Percentiles rank a stretch among this genome's conserved stretches.
These are phyloP conservation scores for Hemibagrus wyckioides DNA, from an alignment of 2,113 vertebrate genomes.

Conservation along the genomic window DNA sequence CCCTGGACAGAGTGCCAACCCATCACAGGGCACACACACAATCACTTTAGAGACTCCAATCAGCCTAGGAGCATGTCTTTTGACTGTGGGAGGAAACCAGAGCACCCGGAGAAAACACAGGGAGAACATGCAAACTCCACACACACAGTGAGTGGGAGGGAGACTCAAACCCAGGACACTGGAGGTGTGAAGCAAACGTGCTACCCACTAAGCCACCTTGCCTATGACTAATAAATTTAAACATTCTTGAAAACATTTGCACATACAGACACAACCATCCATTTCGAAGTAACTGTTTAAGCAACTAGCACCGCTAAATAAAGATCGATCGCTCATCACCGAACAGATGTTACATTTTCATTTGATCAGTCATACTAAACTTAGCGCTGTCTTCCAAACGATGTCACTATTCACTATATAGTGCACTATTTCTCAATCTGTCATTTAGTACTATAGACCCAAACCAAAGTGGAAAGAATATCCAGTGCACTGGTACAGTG, in stretches of 20 bases:
- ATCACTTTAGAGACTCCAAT: too few relatives aligned
- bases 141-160: too few relatives aligned
- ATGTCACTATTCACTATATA: not conserved
- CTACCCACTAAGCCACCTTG: too few relatives aligned
- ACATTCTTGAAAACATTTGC: not conserved
- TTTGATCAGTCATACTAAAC: not conserved
- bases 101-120: too few relatives aligned
- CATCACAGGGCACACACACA: too few relatives aligned
- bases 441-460: not conserved
- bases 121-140: too few relatives aligned
- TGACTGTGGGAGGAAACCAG: too few relatives aligned
- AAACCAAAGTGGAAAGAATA: not conserved
- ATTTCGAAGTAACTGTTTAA: not conserved
- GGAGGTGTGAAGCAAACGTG: too few relatives aligned
- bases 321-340: not conserved
- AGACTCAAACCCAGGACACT: too few relatives aligned
- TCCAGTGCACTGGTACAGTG: not conserved
- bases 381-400: not conserved
- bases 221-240: not conserved
- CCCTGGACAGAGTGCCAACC: too few relatives aligned
- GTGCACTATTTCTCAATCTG: not conserved
- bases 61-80: too few relatives aligned
- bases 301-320: not conserved
- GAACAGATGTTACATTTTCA: not conserved
- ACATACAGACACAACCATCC: not conserved